Evolutionary conservation across 2,797 vertebrate species (phyloP), one percentile per base, ranked within the genome.

Genomic region (Malurus leucopterus): DNA sequence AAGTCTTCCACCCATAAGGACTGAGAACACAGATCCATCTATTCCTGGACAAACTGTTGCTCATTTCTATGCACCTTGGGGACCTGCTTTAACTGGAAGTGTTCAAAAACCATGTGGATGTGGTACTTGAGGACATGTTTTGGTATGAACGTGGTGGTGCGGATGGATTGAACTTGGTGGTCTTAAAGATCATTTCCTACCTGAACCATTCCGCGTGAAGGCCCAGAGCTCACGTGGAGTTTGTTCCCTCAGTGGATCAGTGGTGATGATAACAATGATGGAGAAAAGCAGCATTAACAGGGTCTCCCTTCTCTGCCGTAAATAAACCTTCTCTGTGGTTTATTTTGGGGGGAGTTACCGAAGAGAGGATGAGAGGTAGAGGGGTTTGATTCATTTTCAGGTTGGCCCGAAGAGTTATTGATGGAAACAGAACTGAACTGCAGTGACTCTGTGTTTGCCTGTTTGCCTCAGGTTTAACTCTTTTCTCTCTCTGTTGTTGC

Each of bases 401-500:
- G 0, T n/a, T 46, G 7, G 3, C 36, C 22, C 11, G 32, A 29
- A 8, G 1, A 0, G 32, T 55, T 41, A 55, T 61, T 38, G 26
- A 10, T 18, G 61, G 50, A 14, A 50, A 36, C 34, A 11, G 13
- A 46, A 11, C 1, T 50, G 20, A 34, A 2, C 55, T 36, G 46
- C 24, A 4, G 8, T 27, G 16, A 4, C 14, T 6, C 19, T 6
- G 46, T 17, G 8, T 67, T 51, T 13, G 29, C 67, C 58, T 2
- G 0, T 36, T 19, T 16, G 34, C 10, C 5, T 1, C 62, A 3
- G 9, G 1, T 36, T 34, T 20, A 34, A 59, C 79, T 46, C 29
- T 73, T 32, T 67, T 89, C 62, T 95, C 54, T 86, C 72, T 70
- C 44, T 89, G 34, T 87, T 68, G 24, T 27, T 83, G 50, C 98